Percentiles rank a stretch among this genome's conserved stretches.
These are phyloP conservation scores for Drosophila dunni DNA, from an alignment of 1,140 invertebrate genomes.

Conservation along the genomic window DNA sequence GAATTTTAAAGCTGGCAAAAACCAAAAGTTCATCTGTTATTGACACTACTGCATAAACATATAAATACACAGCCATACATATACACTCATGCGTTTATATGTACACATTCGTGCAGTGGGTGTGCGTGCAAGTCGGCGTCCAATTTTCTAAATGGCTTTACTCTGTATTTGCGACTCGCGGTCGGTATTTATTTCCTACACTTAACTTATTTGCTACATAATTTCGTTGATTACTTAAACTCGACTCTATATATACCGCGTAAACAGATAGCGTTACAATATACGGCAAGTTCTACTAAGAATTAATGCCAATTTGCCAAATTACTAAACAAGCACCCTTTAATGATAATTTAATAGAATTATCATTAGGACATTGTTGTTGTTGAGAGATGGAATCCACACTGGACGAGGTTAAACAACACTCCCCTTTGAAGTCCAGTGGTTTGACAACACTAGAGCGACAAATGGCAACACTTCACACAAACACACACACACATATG, in stretches of 20 bases:
- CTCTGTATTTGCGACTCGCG: conserved; percentile 19
- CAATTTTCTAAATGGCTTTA: conserved; percentile 69
- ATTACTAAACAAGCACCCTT: neutral
- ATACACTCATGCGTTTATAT: neutral
- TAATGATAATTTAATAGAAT: neutral
- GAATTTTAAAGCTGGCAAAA: conserved; percentile 34
- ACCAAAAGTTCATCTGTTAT: conserved; percentile 23
- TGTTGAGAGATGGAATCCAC: neutral
- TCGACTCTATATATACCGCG: conserved; percentile 23
- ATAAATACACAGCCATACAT: neutral
- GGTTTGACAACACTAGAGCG: too few species aligned
- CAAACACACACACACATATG: neutral
- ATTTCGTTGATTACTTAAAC: neutral
- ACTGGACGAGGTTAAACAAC: neutral
- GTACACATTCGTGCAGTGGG: conserved; percentile 17
- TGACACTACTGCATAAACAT: conserved; percentile 41
- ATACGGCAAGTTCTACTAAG: neutral
- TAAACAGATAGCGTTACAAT: neutral
- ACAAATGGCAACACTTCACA: neutral
- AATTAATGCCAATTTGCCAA: conserved; percentile 11
- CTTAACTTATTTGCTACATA: conserved; percentile 44
- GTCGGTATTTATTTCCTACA: conserved; percentile 35
- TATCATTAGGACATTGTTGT: neutral
- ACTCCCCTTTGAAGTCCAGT: too few species aligned
- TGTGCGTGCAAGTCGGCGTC: conserved; percentile 44